These are phyloP conservation scores for Cantharis rustica DNA, from an alignment of 2,888 invertebrate genomes.

Conservation along the genomic window DNA sequence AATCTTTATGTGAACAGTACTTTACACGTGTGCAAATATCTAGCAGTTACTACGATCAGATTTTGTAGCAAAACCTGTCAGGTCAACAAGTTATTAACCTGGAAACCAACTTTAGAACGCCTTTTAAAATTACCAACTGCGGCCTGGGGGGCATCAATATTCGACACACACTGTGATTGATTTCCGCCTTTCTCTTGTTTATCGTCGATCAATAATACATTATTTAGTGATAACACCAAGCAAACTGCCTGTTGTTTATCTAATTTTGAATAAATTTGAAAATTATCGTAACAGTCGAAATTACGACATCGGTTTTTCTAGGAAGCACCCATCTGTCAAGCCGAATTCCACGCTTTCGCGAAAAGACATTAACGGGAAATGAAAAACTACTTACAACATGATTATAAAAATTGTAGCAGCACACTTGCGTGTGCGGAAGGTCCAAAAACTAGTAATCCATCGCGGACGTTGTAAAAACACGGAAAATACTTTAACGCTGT, in stretches of 20 bases:
- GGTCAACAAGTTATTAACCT: not conserved
- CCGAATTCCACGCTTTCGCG: not conserved
- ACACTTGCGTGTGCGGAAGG: slow-evolving; percentile 75
- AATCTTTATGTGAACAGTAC: too few relatives aligned
- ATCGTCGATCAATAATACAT: not conserved
- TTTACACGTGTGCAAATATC: not conserved
- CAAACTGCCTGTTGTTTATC: not conserved
- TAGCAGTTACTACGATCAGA: not conserved
- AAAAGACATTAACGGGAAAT: slow-evolving; percentile 17
- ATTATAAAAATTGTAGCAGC: slow-evolving; percentile 62
- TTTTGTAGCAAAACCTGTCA: not conserved
- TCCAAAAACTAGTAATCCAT: slow-evolving; percentile 72
- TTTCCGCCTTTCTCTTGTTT: not conserved
- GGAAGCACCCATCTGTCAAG: not conserved
- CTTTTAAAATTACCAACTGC: not conserved
- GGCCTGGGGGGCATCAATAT: not conserved
- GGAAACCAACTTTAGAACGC: not conserved
- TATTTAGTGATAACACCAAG: not conserved
- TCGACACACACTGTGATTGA: not conserved
- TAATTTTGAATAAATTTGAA: not conserved
- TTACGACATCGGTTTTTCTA: not conserved
- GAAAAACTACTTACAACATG: slow-evolving; percentile 69
- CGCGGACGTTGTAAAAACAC: slow-evolving; percentile 63
- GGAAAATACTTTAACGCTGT: slow-evolving; percentile 56
- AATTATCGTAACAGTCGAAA: not conserved